Percentiles rank a stretch among this genome's conserved stretches.
phyloP scores from a whole-genome alignment of 2,113 vertebrate species.

The Eidolon helvum region DNA sequence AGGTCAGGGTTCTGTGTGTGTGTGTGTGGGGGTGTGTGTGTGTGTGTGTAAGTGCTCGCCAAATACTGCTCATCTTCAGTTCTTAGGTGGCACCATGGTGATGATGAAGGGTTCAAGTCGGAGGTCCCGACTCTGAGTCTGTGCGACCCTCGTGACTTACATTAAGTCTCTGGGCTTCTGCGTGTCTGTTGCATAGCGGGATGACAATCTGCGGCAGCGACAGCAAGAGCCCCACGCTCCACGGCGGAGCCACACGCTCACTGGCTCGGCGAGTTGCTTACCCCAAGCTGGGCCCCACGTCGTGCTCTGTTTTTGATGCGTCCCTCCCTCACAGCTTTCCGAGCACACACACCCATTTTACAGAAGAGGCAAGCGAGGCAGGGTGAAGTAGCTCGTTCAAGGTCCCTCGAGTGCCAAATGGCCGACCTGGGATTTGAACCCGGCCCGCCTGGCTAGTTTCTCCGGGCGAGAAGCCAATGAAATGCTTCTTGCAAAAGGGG shows the following conservation, averaged over 20 bases:
- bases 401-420: neutral
- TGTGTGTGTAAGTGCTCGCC: neutral
- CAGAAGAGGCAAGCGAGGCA: neutral
- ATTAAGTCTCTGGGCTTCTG: neutral
- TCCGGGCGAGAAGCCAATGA: rapidly evolving
- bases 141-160: rapidly evolving
- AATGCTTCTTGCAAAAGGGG: neutral
- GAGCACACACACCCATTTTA: neutral
- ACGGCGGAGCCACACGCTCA: rapidly evolving
- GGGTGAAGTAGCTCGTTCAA: rapidly evolving
- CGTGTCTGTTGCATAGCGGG: rapidly evolving
- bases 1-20: too few species aligned
- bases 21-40: too few species aligned
- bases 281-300: neutral
- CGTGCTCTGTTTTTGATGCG: rapidly evolving
- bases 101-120: rapidly evolving
- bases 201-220: rapidly evolving
- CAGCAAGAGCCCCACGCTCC: rapidly evolving
- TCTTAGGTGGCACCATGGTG: rapidly evolving
- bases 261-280: rapidly evolving
- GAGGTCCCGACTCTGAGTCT: neutral
- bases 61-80: rapidly evolving
- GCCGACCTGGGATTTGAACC: neutral
- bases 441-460: neutral
- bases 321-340: neutral